Base-by-base conservation (phyloP, 2,888 invertebrate genomes). In the Teleiodes luculella region DNA sequence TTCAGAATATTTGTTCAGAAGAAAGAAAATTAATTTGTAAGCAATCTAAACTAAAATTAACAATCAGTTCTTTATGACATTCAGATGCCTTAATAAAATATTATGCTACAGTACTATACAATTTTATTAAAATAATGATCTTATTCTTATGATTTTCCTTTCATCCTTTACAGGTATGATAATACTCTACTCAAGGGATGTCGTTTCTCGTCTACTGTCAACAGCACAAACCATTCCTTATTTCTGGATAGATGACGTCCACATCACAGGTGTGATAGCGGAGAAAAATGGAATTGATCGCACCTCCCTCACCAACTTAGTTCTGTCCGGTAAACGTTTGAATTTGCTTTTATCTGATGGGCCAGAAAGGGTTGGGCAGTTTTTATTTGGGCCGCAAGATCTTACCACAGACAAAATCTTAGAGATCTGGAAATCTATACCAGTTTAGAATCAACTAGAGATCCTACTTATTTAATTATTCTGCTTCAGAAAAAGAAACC, bases 211-310 rank as follows among this genome's bases (percentile, higher is more conserved):
- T 28, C 78, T 94, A 11, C 91, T 93, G 49, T 83, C 82, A 53
- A 90, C 90, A 46, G 93, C 94, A 1, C 92, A 93, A 66, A 81
- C 77, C 6, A 80, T 89, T 2, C 91, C 91, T 1, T 95, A 94
- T 72, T 95, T 96, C 83, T 96, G 96, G 96, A 94, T 96, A 49
- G 96, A 96, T 72, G 96, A 96, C 76, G 94, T 95, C 33, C 95
- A 94, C 67, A 89, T 96, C 35, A 95, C 96, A 0, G 96, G 95
- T 20, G 85, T 91, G 0, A 71, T 93, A 53, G 92, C 92, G 0
- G 79, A 90, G 61, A 88, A 90, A 67, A 80, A 91, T 7, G 91
- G 92, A 60, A 70, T 93, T n/a, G 78, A 86, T 0, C 91, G 92
- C 49, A 91, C 91, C 0, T 83, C 91, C 20, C 61, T 91, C n/a